Evolutionary conservation across 2,113 vertebrate genomes (phyloP).

Genomic region (Mionectes macconnelli): DNA sequence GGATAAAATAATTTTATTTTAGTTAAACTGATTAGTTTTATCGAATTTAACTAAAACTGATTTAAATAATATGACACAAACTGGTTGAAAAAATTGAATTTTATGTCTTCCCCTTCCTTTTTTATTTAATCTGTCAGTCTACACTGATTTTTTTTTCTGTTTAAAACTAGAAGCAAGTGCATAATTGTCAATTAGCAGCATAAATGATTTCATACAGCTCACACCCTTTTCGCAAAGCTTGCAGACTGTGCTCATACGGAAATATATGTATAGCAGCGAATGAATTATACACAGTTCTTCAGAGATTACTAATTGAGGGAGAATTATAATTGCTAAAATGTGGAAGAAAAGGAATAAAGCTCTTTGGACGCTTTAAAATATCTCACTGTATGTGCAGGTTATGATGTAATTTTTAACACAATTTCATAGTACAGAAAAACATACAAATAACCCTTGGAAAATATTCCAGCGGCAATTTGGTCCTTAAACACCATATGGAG

Average conservation of each 20-base stretch:
- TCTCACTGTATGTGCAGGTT: not conserved
- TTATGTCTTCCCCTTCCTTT: not conserved
- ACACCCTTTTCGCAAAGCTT: not conserved
- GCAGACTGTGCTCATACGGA: not conserved
- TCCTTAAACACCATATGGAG: constrained; percentile 16
- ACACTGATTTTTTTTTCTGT: not conserved
- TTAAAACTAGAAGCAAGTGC: not conserved
- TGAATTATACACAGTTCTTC: not conserved
- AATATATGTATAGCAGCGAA: not conserved
- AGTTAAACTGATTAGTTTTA: not conserved
- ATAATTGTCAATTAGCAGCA: not conserved
- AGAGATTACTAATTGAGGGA: not conserved
- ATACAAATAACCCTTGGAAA: constrained; percentile 18
- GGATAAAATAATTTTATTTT: not conserved
- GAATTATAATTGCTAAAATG: not conserved
- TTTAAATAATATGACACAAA: not conserved
- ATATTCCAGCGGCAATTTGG: not conserved
- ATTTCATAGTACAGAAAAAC: not conserved
- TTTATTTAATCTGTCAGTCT: not conserved
- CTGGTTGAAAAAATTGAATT: not conserved
- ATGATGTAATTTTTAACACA: not conserved
- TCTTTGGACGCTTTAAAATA: not conserved
- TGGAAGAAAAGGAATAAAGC: not conserved
- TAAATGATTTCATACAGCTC: not conserved
- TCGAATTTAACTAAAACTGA: not conserved